Evolutionary conservation across 2,113 vertebrate genomes (phyloP).

Genomic region (Plecturocebus donacophilus): DNA sequence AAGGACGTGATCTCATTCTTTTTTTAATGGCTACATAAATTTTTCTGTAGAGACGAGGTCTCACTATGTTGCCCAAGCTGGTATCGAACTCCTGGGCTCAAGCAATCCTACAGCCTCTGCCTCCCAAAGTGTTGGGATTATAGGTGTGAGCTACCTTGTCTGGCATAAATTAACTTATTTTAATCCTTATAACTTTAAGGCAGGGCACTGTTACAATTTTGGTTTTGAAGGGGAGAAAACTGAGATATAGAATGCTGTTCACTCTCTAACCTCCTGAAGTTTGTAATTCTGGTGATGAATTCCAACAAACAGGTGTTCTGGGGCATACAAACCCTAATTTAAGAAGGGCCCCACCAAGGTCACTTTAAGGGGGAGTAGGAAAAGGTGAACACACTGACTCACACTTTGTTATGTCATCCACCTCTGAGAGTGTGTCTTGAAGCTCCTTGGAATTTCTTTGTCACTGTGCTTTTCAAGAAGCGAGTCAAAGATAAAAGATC

Average conservation of each 20-base stretch:
- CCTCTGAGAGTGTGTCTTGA: not conserved
- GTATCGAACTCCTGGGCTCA: no score
- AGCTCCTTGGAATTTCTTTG: not conserved
- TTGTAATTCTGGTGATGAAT: constrained; percentile 24
- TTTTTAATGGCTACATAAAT: no score
- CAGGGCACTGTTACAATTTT: not conserved
- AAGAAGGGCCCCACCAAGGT: not conserved
- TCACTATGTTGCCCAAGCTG: no score
- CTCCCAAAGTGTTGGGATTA: no score
- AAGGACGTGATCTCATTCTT: no score
- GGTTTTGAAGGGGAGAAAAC: not conserved
- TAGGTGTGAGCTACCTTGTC: no score
- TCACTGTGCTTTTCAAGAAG: not conserved
- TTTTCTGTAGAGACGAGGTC: no score
- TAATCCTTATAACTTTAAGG: not conserved
- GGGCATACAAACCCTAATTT: not conserved
- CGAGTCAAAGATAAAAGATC: not conserved
- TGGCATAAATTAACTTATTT: constrained; percentile 14
- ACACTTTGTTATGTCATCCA: not conserved
- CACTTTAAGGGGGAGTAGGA: not conserved
- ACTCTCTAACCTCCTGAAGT: not conserved
- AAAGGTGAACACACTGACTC: not conserved
- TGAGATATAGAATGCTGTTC: not conserved
- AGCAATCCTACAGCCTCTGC: no score
- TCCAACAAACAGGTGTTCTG: not conserved